phyloP scores from a whole-genome alignment of 2,113 vertebrate species.

The Mustela nigripes region DNA sequence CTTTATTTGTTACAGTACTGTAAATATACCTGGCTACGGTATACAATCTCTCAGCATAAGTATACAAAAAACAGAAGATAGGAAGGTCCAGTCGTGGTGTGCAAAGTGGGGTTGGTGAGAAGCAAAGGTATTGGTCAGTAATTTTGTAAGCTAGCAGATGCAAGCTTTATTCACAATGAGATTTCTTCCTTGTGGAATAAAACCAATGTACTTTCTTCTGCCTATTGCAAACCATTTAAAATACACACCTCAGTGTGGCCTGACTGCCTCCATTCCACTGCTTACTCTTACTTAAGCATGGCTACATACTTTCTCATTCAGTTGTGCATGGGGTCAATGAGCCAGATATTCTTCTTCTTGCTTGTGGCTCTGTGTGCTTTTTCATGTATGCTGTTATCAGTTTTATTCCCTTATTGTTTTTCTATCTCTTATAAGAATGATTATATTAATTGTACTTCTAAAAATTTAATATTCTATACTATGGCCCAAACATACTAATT shows the following conservation, averaged over 20 bases:
- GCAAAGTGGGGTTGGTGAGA: neutral
- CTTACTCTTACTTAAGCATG: neutral
- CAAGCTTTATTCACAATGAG: neutral
- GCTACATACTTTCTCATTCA: neutral
- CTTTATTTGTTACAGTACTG: constrained; percentile 49
- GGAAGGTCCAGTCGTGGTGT: no score
- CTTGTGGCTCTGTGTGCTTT: constrained; percentile 40
- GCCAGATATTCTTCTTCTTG: neutral
- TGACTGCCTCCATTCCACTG: neutral
- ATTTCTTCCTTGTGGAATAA: neutral
- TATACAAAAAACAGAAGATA: neutral
- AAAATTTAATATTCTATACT: neutral
- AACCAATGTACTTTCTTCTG: neutral
- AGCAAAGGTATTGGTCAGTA: neutral
- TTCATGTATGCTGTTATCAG: neutral
- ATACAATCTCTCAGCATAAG: neutral
- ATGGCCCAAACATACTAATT: constrained; percentile 66
- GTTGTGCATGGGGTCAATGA: constrained; percentile 49
- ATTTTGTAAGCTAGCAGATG: neutral
- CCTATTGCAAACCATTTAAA: neutral
- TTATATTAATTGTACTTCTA: constrained; percentile 39
- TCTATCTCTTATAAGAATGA: constrained; percentile 39
- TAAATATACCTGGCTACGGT: neutral
- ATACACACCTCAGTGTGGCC: neutral
- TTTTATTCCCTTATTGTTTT: constrained; percentile 54